These are phyloP conservation scores for Drosophila burlai DNA, from an alignment of 1,140 invertebrate genomes.

Conservation along the genomic window DNA sequence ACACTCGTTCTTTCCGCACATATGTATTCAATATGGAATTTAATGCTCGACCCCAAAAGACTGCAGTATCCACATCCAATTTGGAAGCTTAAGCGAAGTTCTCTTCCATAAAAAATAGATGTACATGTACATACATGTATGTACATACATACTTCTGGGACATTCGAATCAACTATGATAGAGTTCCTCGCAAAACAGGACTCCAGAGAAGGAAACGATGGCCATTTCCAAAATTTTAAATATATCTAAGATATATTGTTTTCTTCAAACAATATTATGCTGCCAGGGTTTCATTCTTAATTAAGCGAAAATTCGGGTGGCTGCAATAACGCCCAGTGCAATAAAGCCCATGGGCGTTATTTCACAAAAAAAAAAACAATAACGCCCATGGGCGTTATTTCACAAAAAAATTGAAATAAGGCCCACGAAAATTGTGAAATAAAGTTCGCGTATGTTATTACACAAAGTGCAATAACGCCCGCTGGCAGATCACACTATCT, in stretches of 20 bases:
- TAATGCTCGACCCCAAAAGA: conserved; percentile 33
- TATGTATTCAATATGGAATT: conserved; percentile 60
- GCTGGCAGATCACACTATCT: too few species aligned
- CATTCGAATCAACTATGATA: conserved; percentile 2
- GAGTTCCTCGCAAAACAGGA: not conserved
- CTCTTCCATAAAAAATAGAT: conserved; percentile 9
- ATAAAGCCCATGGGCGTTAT: too few species aligned
- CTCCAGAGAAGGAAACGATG: not conserved
- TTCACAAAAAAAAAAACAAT: too few species aligned
- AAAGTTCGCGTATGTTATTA: too few species aligned
- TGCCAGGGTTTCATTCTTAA: not conserved
- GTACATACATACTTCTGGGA: not conserved
- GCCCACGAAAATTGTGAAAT: too few species aligned
- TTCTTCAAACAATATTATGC: conserved; percentile 21
- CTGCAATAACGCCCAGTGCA: too few species aligned
- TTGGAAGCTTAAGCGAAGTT: conserved; percentile 6
- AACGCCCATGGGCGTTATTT: too few species aligned
- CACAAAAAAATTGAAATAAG: too few species aligned
- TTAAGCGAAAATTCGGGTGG: conserved; percentile 17
- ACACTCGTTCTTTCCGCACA: conserved; percentile 38
- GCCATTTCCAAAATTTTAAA: not conserved
- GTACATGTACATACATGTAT: not conserved
- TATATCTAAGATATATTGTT: not conserved
- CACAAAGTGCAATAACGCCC: too few species aligned
- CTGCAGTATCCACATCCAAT: conserved; percentile 23